A percentile compares a stretch with the other conserved stretches of the same genome.
These are phyloP conservation scores for Bucorvus abyssinicus DNA, from an alignment of 2,797 vertebrate species.

Conservation along the genomic window DNA sequence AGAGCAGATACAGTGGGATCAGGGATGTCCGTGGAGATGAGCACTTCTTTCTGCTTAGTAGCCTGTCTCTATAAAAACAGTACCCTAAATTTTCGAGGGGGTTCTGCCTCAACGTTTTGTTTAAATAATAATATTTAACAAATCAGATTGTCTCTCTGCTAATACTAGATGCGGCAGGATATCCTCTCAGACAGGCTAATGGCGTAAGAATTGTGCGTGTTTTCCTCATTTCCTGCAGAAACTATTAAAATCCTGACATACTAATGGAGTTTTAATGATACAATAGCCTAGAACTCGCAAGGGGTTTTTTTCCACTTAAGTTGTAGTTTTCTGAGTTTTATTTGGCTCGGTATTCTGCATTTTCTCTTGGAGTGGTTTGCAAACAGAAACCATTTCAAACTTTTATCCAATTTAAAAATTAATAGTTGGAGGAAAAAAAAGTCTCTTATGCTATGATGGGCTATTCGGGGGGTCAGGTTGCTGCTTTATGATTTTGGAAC, in stretches of 20 bases:
- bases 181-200: slow-evolving; percentile 69
- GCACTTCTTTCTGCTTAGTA: not conserved
- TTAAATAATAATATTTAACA: slow-evolving; percentile 23
- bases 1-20: not conserved
- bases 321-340: slow-evolving; percentile 57
- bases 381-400: slow-evolving; percentile 54
- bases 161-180: slow-evolving; percentile 58
- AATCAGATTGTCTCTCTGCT: slow-evolving; percentile 60
- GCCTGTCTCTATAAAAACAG: not conserved
- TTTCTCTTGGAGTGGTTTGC: slow-evolving; percentile 40
- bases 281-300: slow-evolving; percentile 64
- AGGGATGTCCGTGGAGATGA: not conserved
- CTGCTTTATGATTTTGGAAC: slow-evolving; percentile 73
- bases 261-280: slow-evolving; percentile 78
- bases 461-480: slow-evolving; percentile 63
- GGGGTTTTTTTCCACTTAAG: slow-evolving; percentile 53
- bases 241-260: slow-evolving; percentile 69
- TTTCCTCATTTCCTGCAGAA: slow-evolving; percentile 73
- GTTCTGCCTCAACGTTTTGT: not conserved
- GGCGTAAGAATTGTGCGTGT: slow-evolving; percentile 70
- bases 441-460: slow-evolving; percentile 21
- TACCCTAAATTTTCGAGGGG: not conserved
- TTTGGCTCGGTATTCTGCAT: slow-evolving; percentile 52
- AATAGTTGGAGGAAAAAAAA: slow-evolving; percentile 42
- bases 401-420: slow-evolving; percentile 60